A percentile compares a stretch with the other conserved stretches of the same genome.
phyloP scores from a whole-genome alignment of 1,140 invertebrate species.

The Aphelinus atriplicis region DNA sequence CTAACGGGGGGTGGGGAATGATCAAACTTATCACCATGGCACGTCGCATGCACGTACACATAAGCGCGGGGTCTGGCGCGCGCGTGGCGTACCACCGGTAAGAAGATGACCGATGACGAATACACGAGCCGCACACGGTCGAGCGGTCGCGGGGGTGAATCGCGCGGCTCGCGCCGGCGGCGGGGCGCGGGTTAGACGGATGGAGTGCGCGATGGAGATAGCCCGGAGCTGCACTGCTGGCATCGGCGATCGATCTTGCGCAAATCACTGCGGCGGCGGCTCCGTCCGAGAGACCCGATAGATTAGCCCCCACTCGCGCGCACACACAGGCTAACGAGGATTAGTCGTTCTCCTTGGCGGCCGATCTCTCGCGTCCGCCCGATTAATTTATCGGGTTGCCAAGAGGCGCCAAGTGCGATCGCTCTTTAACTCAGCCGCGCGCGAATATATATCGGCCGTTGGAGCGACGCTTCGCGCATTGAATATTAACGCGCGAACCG shows the following conservation, averaged over 20 bases:
- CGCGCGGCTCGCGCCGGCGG: neutral
- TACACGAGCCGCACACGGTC: neutral
- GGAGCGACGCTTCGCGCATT: no score
- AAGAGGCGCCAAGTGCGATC: neutral
- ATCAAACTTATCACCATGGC: constrained; percentile 15
- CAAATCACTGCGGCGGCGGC: constrained; percentile 16
- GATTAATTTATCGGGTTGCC: constrained; percentile 32
- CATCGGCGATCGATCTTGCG: constrained; percentile 36
- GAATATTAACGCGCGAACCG: no score
- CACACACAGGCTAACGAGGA: constrained; percentile 17
- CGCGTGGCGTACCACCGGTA: neutral
- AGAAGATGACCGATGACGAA: constrained; percentile 15
- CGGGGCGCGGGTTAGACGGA: neutral
- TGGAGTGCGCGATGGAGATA: neutral
- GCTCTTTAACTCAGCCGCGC: neutral
- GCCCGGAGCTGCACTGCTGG: neutral
- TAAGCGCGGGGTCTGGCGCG: no score
- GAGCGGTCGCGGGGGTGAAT: neutral
- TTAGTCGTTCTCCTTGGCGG: constrained; percentile 25
- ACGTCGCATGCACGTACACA: neutral
- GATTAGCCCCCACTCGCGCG: neutral
- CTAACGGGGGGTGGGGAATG: neutral
- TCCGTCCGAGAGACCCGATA: no score
- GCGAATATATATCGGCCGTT: neutral
- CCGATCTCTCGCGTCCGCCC: neutral